Evolutionary conservation across 1,140 invertebrate species (phyloP).

Genomic region (Conus betulinus): DNA sequence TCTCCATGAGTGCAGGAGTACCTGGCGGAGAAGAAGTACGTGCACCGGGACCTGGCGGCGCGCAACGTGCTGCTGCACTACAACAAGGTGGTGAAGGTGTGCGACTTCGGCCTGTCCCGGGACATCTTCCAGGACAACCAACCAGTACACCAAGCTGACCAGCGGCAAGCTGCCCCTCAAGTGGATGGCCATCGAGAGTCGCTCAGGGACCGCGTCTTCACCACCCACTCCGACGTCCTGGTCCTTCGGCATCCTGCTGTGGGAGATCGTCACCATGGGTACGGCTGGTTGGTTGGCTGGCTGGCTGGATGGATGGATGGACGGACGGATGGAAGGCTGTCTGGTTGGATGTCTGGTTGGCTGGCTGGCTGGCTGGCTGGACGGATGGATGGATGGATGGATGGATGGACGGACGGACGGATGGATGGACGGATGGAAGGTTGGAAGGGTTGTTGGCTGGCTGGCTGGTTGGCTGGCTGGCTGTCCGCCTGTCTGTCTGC

Average conservation of each 20-base stretch:
- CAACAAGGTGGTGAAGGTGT: slow-evolving; percentile 71
- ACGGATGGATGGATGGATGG: too few species aligned
- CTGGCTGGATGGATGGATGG: too few species aligned
- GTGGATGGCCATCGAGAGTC: slow-evolving; percentile 97
- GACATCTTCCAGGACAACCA: slow-evolving; percentile 75
- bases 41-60: slow-evolving; percentile 78
- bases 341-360: too few species aligned
- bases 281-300: slow-evolving; percentile 26
- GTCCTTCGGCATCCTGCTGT: slow-evolving; percentile 93
- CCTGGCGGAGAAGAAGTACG: slow-evolving; percentile 29
- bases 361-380: too few species aligned
- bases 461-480: too few species aligned
- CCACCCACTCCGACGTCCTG: slow-evolving; percentile 93
- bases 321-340: too few species aligned
- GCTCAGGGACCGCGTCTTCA: slow-evolving; percentile 91
- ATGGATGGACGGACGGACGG: too few species aligned
- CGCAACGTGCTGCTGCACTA: slow-evolving; percentile 78
- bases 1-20: background rate
- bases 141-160: slow-evolving; percentile 75
- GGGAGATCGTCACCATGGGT: slow-evolving; percentile 97
- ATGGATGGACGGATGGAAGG: too few species aligned
- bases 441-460: too few species aligned
- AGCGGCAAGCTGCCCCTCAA: slow-evolving; percentile 84
- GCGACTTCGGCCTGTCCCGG: slow-evolving; percentile 72
- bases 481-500: too few species aligned